Conservation (phyloP, 2,113 vertebrate species). For the Rhinolophus sinicus region DNA sequence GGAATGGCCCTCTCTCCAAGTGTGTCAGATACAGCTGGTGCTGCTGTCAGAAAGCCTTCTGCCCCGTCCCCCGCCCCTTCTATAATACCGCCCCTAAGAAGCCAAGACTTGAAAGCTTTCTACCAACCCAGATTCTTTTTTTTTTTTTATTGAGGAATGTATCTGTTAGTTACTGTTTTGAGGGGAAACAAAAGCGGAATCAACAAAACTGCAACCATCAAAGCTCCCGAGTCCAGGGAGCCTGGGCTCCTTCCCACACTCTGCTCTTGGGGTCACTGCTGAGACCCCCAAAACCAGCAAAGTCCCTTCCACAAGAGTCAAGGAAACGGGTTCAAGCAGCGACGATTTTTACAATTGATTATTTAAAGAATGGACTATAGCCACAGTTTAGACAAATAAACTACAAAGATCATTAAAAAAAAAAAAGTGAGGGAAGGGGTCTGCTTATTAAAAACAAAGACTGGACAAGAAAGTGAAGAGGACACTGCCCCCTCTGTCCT, state of each 20-base stretch:
- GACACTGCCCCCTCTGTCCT: background rate
- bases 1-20: rapidly evolving
- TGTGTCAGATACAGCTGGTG: rapidly evolving
- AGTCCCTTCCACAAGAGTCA: conserved; percentile 7
- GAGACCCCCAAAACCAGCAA: conserved; percentile 36
- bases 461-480: background rate
- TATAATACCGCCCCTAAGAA: background rate
- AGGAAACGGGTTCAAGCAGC: conserved; percentile 46
- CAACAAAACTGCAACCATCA: background rate
- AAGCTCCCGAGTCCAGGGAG: background rate
- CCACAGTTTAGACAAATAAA: conserved; percentile 68
- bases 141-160: conserved; percentile 72
- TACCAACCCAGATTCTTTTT: background rate
- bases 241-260: background rate
- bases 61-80: background rate
- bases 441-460: conserved; percentile 45
- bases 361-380: conserved; percentile 52
- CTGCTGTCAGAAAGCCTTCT: background rate
- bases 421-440: background rate
- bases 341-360: conserved; percentile 70
- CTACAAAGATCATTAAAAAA: conserved; percentile 52
- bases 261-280: background rate
- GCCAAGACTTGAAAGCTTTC: background rate
- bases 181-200: conserved; percentile 67
- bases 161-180: conserved; percentile 22